A percentile compares a stretch with the other conserved stretches of the same genome.
phyloP scores from a whole-genome alignment of 2,113 vertebrate genomes.

The Thalassoma bifasciatum region DNA sequence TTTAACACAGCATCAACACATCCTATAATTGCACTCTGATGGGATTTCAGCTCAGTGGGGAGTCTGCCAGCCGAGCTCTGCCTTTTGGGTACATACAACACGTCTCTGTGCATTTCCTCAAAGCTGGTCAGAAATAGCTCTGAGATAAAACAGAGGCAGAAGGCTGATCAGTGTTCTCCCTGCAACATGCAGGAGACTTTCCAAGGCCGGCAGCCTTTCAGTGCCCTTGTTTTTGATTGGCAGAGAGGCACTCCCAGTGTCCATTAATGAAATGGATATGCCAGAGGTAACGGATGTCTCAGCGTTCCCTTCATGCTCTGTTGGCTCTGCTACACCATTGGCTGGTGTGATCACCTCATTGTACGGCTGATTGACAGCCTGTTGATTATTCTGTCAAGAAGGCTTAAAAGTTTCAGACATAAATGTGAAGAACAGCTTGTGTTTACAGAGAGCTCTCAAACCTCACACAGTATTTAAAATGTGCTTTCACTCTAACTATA shows the following conservation, averaged over 20 bases:
- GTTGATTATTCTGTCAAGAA: conserved; percentile 36
- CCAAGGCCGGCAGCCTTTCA: conserved; percentile 45
- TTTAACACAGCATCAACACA: conserved; percentile 41
- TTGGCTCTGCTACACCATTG: conserved; percentile 15
- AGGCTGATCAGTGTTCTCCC: conserved; percentile 27
- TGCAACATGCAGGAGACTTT: conserved; percentile 22
- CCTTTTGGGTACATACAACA: conserved; percentile 28
- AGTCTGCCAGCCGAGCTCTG: conserved; percentile 22
- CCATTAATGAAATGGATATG: conserved; percentile 64
- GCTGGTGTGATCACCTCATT: conserved; percentile 19
- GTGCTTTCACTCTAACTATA: too few relatives aligned
- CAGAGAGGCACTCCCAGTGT: conserved; percentile 40
- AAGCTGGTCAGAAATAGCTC: conserved; percentile 50
- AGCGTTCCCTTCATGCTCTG: conserved; percentile 19
- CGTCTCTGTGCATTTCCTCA: conserved; percentile 41
- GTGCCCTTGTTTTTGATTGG: conserved; percentile 59
- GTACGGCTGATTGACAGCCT: conserved; percentile 15
- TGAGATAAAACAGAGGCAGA: conserved; percentile 26
- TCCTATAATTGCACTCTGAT: conserved; percentile 41
- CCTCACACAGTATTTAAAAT: too few relatives aligned
- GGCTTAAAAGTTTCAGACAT: conserved; percentile 15
- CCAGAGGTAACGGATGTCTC: conserved; percentile 46
- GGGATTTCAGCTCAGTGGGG: conserved; percentile 28
- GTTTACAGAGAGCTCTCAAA: too few relatives aligned
- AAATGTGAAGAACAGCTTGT: neutral